phyloP scores from a whole-genome alignment of 2,888 invertebrate genomes.

The Pollenia amentaria region DNA sequence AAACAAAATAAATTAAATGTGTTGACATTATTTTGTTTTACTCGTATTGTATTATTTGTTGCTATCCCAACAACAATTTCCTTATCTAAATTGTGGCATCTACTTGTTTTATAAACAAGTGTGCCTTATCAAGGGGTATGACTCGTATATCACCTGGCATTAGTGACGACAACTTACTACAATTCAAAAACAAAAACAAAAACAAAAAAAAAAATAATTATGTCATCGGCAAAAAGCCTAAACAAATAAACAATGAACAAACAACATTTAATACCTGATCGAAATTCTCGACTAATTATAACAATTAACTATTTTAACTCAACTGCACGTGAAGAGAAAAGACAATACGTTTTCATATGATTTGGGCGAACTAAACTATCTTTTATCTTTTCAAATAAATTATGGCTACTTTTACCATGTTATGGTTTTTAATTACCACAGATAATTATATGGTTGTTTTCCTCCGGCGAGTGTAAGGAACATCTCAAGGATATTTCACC shows the following conservation, averaged over 20 bases:
- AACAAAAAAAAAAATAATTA: not conserved
- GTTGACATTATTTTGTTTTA: not conserved
- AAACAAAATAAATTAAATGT: slow-evolving; percentile 27
- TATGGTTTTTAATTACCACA: too few relatives aligned
- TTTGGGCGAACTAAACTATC: too few relatives aligned
- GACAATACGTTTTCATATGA: too few relatives aligned
- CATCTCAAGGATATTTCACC: too few relatives aligned
- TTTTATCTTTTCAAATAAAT: too few relatives aligned
- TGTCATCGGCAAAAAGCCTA: not conserved
- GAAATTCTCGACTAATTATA: slow-evolving; percentile 27
- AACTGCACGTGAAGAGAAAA: not conserved
- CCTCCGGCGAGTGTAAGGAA: too few relatives aligned
- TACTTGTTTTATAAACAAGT: not conserved
- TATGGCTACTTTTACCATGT: too few relatives aligned
- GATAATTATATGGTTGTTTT: too few relatives aligned
- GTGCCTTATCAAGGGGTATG: not conserved
- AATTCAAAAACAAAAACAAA: not conserved
- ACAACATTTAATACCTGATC: slow-evolving; percentile 31
- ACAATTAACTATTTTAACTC: not conserved
- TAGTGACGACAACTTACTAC: not conserved
- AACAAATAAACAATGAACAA: slow-evolving; percentile 24
- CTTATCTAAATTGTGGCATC: slow-evolving; percentile 28
- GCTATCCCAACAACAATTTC: slow-evolving; percentile 43
- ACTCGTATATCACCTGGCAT: slow-evolving; percentile 47
- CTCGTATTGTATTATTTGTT: slow-evolving; percentile 7